These are phyloP conservation scores for Atta cephalotes DNA, from an alignment of 1,140 invertebrate genomes.

Conservation along the genomic window DNA sequence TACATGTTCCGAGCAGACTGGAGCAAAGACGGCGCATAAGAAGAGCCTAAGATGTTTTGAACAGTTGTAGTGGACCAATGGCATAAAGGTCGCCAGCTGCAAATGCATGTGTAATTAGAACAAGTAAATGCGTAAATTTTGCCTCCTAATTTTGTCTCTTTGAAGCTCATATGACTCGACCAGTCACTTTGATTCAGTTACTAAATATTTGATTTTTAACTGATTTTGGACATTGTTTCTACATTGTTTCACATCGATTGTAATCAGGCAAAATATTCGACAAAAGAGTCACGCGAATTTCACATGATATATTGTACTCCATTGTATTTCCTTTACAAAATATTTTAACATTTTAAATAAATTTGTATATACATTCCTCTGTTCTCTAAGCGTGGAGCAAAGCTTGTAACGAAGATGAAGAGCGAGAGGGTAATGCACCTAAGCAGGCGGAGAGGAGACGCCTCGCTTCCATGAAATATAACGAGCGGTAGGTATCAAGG, in stretches of 20 bases:
- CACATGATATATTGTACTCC: background rate
- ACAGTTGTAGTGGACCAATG: constrained; percentile 94
- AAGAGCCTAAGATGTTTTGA: constrained; percentile 95
- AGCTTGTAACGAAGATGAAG: background rate
- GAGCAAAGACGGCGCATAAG: constrained; percentile 96
- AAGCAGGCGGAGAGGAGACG: constrained; percentile 56
- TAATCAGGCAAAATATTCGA: background rate
- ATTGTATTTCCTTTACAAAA: background rate
- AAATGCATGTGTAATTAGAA: constrained; percentile 31
- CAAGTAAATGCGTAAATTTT: constrained; percentile 13
- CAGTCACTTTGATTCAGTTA: background rate
- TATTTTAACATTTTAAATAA: background rate
- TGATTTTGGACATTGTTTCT: too few species aligned
- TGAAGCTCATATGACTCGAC: background rate
- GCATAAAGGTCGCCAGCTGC: constrained; percentile 91
- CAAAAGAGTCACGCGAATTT: background rate
- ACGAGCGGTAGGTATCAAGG: constrained; percentile 83
- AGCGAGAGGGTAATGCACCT: constrained; percentile 63
- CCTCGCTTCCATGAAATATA: constrained; percentile 79
- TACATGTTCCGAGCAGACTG: constrained; percentile 96
- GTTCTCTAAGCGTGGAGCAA: background rate
- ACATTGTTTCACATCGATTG: background rate
- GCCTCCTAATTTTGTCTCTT: background rate
- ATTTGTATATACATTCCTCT: background rate
- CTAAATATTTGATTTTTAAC: background rate